Evolutionary conservation across 2,797 vertebrate species (phyloP).

Genomic region (Myioborus miniatus): DNA sequence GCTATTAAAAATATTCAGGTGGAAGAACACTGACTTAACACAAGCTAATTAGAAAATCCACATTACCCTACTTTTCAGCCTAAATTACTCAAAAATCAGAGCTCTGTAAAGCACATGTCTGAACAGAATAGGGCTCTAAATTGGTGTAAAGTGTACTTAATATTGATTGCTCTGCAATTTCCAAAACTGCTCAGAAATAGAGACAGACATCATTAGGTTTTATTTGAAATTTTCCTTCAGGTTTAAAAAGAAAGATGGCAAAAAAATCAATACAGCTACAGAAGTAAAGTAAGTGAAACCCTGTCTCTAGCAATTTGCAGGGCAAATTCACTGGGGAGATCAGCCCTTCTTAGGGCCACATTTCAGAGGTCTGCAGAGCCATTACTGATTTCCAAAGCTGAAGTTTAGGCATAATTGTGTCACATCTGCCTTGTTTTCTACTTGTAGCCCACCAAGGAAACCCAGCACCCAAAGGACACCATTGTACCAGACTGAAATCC

Average conservation of each 20-base stretch:
- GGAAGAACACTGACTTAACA: slow-evolving; percentile 53
- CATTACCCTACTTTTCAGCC: slow-evolving; percentile 61
- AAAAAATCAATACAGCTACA: slow-evolving; percentile 61
- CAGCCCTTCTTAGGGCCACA: background rate
- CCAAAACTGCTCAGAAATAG: slow-evolving; percentile 69
- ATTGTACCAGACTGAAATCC: accelerated
- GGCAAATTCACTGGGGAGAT: background rate
- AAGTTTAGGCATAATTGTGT: background rate
- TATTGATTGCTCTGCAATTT: slow-evolving; percentile 75
- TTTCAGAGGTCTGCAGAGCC: background rate
- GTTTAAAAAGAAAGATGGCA: slow-evolving; percentile 49
- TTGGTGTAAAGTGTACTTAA: slow-evolving; percentile 71
- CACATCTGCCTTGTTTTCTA: background rate
- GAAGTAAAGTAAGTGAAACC: slow-evolving; percentile 51
- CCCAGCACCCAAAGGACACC: background rate
- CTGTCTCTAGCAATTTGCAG: slow-evolving; percentile 52
- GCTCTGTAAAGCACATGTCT: slow-evolving; percentile 34
- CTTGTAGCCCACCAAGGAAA: background rate
- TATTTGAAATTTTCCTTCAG: slow-evolving; percentile 65
- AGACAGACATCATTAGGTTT: slow-evolving; percentile 68
- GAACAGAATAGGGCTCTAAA: slow-evolving; percentile 65
- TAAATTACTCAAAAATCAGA: slow-evolving; percentile 66
- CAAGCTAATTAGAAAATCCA: slow-evolving; percentile 68
- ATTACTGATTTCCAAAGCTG: background rate
- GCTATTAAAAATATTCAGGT: slow-evolving; percentile 56